Evolutionary conservation across 2,113 vertebrate genomes (phyloP).

Genomic region (Rhynchomys soricoides): DNA sequence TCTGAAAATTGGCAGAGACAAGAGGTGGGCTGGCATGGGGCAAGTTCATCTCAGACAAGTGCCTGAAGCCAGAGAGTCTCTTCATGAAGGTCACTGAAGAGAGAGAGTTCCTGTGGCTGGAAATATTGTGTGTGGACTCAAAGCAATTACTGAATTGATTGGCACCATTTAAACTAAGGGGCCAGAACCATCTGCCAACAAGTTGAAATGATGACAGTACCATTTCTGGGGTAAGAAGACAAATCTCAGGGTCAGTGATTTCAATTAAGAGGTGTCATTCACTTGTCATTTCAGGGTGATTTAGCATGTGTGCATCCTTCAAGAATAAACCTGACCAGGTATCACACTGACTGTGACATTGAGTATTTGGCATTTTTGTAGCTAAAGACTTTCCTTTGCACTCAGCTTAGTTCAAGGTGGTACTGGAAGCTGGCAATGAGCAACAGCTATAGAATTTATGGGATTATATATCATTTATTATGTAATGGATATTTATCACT

Average conservation of each 20-base stretch:
- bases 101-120: slow-evolving; percentile 1
- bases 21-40: slow-evolving; percentile 35
- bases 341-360: neutral
- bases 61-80: no score
- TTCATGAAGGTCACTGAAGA: slow-evolving; percentile 50
- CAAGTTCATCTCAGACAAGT: no score
- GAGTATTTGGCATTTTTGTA: neutral
- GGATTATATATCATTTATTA: slow-evolving; percentile 42
- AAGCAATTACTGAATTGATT: slow-evolving; percentile 69
- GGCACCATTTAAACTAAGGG: slow-evolving; percentile 48
- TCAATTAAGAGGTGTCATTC: slow-evolving; percentile 41
- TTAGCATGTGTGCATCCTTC: slow-evolving; percentile 10
- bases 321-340: slow-evolving; percentile 33
- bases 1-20: slow-evolving; percentile 62
- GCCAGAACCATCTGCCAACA: slow-evolving; percentile 50
- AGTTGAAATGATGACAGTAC: neutral
- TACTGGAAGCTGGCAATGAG: neutral
- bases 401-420: neutral
- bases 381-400: neutral
- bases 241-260: slow-evolving; percentile 53
- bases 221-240: slow-evolving; percentile 35
- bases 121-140: slow-evolving; percentile 57
- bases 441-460: neutral
- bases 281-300: slow-evolving; percentile 48
- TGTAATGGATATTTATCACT: slow-evolving; percentile 43